Percentiles rank a stretch among this genome's conserved stretches.
Conservation (phyloP, 2,113 vertebrate genomes). For the Synchiropus splendidus region DNA sequence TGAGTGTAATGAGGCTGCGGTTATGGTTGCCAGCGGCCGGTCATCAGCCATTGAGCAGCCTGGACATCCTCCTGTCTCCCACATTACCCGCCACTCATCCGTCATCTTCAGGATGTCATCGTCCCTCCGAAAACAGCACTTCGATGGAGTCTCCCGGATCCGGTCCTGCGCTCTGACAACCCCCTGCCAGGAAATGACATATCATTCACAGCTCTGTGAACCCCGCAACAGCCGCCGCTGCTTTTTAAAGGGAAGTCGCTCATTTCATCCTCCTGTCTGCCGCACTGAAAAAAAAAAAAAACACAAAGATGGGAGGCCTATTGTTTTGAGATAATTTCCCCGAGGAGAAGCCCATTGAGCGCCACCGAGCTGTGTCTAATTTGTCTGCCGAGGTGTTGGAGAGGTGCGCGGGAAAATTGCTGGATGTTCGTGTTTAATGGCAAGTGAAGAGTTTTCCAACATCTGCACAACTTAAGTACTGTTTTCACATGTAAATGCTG, state of each 20-base stretch:
- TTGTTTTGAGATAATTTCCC: conserved; percentile 67
- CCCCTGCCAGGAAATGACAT: conserved; percentile 53
- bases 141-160: conserved; percentile 44
- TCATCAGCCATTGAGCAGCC: conserved; percentile 35
- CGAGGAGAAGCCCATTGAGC: conserved; percentile 49
- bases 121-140: conserved; percentile 46
- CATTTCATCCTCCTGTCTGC: conserved; percentile 7
- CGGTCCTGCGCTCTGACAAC: conserved; percentile 37
- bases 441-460: conserved; percentile 39
- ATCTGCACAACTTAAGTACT: conserved; percentile 16
- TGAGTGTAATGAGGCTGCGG: conserved; percentile 61
- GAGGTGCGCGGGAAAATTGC: conserved; percentile 44
- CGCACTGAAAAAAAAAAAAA: conserved; percentile 43
- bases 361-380: conserved; percentile 62
- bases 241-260: conserved; percentile 28
- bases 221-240: conserved; percentile 21
- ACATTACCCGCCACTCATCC: conserved; percentile 47
- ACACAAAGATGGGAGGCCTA: conserved; percentile 41
- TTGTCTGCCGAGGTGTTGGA: conserved; percentile 60
- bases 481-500: conserved; percentile 30
- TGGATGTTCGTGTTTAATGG: conserved; percentile 49
- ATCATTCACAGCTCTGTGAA: conserved; percentile 60
- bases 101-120: conserved; percentile 66
- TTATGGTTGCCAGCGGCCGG: conserved; percentile 37
- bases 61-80: conserved; percentile 47